Evolutionary conservation across 2,797 vertebrate species (phyloP).

Genomic region (Myiotriccus ornatus): DNA sequence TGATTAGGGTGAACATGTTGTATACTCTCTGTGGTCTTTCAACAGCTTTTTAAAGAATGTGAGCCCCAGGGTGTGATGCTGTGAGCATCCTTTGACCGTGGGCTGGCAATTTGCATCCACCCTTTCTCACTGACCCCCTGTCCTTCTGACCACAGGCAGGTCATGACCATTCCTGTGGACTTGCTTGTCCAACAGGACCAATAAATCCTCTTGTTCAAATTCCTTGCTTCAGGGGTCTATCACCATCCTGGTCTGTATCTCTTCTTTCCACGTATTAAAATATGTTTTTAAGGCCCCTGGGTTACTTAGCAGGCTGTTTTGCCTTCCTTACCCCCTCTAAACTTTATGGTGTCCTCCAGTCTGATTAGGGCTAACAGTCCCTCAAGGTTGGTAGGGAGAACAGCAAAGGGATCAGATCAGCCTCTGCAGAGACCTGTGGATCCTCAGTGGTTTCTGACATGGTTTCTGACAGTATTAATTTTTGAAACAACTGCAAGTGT

Average conservation of each 20-base stretch:
- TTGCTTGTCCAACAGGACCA: not conserved
- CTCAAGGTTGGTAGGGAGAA: not conserved
- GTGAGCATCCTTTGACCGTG: accelerated
- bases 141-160: not conserved
- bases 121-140: not conserved
- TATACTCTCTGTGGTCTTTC: not conserved
- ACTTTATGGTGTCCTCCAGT: not conserved
- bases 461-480: not conserved
- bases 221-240: not conserved
- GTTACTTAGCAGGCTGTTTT: not conserved
- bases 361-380: not conserved
- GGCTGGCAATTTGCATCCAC: not conserved
- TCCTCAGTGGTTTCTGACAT: not conserved
- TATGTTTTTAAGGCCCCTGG: accelerated
- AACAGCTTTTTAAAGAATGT: not conserved
- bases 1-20: not conserved
- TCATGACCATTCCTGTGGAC: not conserved
- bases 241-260: not conserved
- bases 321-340: not conserved
- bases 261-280: not conserved
- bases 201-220: not conserved
- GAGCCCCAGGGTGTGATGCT: accelerated
- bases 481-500: not conserved
- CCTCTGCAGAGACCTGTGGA: accelerated
- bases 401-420: not conserved